Conservation (phyloP, 2,113 vertebrate species). For the Cercopithecus mona region DNA sequence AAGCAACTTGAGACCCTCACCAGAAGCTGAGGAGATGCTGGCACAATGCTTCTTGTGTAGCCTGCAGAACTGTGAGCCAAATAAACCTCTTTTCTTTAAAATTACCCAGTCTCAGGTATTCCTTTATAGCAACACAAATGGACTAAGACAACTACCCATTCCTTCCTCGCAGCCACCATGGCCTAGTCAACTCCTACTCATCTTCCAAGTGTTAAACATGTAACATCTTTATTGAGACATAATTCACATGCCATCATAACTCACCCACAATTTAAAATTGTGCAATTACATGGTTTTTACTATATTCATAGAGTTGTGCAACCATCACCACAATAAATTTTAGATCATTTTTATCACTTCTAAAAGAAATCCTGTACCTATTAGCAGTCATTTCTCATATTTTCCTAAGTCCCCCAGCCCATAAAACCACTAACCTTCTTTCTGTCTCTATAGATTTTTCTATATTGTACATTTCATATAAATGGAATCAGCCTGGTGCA, state of each 20-base stretch:
- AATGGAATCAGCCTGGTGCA: background rate
- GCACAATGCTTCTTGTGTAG: background rate
- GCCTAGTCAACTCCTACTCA: background rate
- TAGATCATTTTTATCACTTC: background rate
- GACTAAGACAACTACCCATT: background rate
- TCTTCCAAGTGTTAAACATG: background rate
- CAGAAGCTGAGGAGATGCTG: background rate
- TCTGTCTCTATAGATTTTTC: background rate
- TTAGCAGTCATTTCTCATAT: background rate
- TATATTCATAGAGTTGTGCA: background rate
- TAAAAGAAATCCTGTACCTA: background rate
- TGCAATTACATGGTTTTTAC: background rate
- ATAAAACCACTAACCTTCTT: background rate
- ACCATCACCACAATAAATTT: background rate
- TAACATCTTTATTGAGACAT: background rate
- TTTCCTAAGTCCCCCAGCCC: background rate
- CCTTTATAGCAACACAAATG: background rate
- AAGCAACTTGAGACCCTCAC: background rate
- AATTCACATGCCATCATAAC: background rate
- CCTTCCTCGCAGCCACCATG: background rate
- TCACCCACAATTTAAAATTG: background rate
- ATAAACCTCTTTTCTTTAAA: background rate
- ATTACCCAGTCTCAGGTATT: background rate
- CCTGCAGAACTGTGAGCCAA: background rate
- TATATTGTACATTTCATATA: background rate